Conservation (phyloP, 2,888 invertebrate genomes). For the Thalpophila matura region DNA sequence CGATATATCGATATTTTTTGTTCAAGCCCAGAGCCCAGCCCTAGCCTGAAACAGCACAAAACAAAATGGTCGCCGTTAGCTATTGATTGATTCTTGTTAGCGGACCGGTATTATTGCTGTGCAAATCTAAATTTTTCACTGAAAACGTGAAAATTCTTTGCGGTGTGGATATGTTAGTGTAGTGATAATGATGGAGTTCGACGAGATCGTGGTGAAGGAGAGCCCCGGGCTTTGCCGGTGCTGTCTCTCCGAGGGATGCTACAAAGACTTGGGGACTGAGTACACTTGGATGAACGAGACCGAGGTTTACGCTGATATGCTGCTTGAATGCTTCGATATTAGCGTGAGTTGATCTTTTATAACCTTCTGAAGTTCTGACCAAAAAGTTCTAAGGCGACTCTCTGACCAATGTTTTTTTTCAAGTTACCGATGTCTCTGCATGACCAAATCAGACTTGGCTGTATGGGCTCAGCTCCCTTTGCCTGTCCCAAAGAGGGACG, state of each 20-base stretch:
- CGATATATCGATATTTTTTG: no score
- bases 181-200: constrained; percentile 81
- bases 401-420: not conserved
- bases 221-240: constrained; percentile 88
- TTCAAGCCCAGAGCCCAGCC: no score
- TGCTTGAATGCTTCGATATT: constrained; percentile 87
- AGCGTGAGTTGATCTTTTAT: constrained; percentile 75
- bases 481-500: no score
- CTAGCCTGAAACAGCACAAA: not conserved
- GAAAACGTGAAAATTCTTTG: constrained; percentile 24
- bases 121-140: constrained; percentile 24
- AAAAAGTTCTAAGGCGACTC: no score
- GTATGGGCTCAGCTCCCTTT: no score
- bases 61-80: constrained; percentile 52
- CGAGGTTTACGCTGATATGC: constrained; percentile 88
- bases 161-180: constrained; percentile 52
- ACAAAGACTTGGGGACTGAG: constrained; percentile 84
- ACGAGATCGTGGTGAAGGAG: constrained; percentile 84
- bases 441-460: no score
- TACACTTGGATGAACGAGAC: constrained; percentile 87
- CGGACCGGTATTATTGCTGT: constrained; percentile 25
- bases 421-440: no score
- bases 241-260: constrained; percentile 87
- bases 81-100: constrained; percentile 38
- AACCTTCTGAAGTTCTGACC: no score